phyloP scores from a whole-genome alignment of 2,888 invertebrate species.

The Tipula unca region DNA sequence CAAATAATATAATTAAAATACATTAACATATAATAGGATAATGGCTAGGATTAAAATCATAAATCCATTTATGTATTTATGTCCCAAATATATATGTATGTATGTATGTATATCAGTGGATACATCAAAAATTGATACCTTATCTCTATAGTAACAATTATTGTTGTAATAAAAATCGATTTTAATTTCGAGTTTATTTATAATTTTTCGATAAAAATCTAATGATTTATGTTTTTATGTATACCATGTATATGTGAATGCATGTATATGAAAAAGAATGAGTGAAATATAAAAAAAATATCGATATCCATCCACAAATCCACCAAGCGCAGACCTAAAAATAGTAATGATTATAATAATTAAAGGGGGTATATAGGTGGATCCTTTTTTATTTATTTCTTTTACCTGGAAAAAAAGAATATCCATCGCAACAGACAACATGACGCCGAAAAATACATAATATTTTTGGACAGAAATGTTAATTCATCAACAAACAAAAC shows the following conservation, averaged over 20 bases:
- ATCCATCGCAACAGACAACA: not conserved
- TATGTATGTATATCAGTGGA: not conserved
- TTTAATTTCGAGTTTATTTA: slow-evolving; percentile 4
- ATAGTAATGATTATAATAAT: not conserved
- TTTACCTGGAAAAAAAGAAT: not conserved
- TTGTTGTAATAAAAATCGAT: slow-evolving; percentile 14
- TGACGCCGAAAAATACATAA: not conserved
- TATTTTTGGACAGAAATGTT: not conserved
- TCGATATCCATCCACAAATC: not conserved
- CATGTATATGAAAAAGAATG: not conserved
- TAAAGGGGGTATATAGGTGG: not conserved
- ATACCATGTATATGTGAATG: not conserved
- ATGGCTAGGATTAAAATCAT: not conserved
- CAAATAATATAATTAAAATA: not conserved
- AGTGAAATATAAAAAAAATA: not conserved
- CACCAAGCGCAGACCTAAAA: not conserved
- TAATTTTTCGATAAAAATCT: not conserved
- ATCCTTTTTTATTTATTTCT: not conserved
- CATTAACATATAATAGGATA: slow-evolving; percentile 14
- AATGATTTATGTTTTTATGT: slow-evolving; percentile 1
- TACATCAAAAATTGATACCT: not conserved
- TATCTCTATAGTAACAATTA: not conserved
- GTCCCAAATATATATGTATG: not conserved
- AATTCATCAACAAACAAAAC: not conserved
- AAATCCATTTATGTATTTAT: not conserved